Evolutionary conservation across 37 sponge, comb jelly and placozoan genomes (phyloP), one percentile per base, ranked within the genome.

Genomic region (Geodia barretti): DNA sequence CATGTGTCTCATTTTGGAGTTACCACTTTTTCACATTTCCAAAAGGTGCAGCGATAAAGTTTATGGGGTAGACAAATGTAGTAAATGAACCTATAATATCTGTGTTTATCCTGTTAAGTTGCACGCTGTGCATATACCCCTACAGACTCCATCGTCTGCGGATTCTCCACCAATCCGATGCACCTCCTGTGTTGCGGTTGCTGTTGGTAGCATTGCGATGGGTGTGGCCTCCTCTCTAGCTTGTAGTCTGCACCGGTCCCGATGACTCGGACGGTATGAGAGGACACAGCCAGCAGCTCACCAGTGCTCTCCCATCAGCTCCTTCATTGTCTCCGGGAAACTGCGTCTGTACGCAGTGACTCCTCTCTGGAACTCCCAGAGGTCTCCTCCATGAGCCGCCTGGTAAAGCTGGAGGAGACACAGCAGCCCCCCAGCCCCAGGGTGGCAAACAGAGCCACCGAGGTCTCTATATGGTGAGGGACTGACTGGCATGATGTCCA

Each of bases 251-350:
- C 39, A 24, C 95, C 95, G 75, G 88, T 89, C 0, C 79, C 82
- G 29, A 62, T 80, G 23, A 70, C 84, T 11, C 86, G 87, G 95
- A 95, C 33, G 95, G 84, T 25, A 95, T 66, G 74, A 86, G 68
- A 7, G 95, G 95, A 33, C 58, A 74, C 47, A 95, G 4, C 87
- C 82, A 88, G 39, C 72, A 75, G 34, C 41, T 82, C 84, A 95
- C 95, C 93, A 92, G 61, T 81, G 70, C 33, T 9, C 60, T 11
- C 95, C 95, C 25, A 88, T 30, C 28, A 88, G 41, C 40, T 88
- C 90, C 17, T 19, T 41, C 40, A 85, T 24, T 37, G 91, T 94
- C 2, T 42, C 62, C 20, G 3, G n/a, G 41, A 33, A 71, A 29
- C 81, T 83, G 33, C 41, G 35, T 14, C 54, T 60, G 79, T 90